These are phyloP conservation scores for Clarias magur DNA, from an alignment of 2,113 vertebrate species.

Conservation along the genomic window DNA sequence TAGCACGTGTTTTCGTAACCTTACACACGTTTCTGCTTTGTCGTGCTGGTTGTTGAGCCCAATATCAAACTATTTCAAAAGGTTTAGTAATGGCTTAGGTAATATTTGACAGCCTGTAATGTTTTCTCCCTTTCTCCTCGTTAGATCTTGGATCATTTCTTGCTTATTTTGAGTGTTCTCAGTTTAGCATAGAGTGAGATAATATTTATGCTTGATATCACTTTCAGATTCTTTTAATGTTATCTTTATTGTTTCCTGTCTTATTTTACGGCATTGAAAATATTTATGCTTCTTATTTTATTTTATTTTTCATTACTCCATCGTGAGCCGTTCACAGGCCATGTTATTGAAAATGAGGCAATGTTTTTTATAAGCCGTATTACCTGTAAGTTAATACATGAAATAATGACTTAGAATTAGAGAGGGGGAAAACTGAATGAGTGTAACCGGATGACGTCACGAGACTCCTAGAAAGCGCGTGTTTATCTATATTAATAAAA, in stretches of 20 bases:
- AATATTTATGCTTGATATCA: not conserved
- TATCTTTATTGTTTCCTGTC: not conserved
- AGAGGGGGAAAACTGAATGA: not conserved
- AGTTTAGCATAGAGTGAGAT: not conserved
- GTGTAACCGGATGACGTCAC: conserved; percentile 24
- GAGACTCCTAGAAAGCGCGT: conserved; percentile 5
- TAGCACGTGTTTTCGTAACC: not conserved
- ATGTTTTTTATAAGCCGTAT: not conserved
- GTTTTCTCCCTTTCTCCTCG: not conserved
- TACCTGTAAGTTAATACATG: not conserved
- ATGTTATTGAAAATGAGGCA: not conserved
- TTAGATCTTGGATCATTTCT: not conserved
- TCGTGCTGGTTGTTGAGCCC: not conserved
- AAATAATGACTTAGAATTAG: not conserved
- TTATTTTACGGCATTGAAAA: not conserved
- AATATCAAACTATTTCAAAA: not conserved
- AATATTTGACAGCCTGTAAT: not conserved
- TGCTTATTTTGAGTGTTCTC: not conserved
- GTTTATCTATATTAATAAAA: not conserved
- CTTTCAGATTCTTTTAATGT: not conserved
- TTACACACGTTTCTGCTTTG: not conserved
- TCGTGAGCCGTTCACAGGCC: not conserved
- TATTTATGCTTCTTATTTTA: not conserved
- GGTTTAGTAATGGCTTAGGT: not conserved
- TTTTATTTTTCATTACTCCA: not conserved